Evolutionary conservation across 2,113 vertebrate species (phyloP).

Genomic region (Gallinago media): DNA sequence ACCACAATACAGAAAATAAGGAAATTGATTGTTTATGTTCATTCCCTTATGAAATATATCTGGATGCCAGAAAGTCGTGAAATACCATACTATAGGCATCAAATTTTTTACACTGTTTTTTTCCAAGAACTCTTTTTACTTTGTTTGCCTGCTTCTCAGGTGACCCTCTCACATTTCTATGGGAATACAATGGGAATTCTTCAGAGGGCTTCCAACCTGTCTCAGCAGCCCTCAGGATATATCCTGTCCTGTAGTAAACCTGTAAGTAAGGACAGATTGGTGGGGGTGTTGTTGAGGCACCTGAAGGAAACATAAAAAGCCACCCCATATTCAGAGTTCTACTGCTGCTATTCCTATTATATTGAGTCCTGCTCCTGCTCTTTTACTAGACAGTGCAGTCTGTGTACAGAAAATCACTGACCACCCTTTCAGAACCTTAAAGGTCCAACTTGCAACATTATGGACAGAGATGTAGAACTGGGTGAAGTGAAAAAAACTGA

Average conservation of each 20-base stretch:
- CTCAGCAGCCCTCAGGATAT: background rate
- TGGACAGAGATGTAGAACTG: background rate
- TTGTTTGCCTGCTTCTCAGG: background rate
- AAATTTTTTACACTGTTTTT: background rate
- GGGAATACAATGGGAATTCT: background rate
- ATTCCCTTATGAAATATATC: background rate
- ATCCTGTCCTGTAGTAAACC: background rate
- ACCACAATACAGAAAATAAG: background rate
- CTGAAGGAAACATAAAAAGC: background rate
- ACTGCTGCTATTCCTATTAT: background rate
- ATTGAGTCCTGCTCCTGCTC: background rate
- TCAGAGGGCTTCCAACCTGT: background rate
- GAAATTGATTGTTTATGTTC: no score
- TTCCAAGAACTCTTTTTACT: background rate
- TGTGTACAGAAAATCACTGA: background rate
- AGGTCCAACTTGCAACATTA: background rate
- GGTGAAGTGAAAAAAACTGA: background rate
- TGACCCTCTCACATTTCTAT: background rate
- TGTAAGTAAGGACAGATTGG: background rate
- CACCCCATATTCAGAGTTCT: background rate
- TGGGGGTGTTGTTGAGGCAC: background rate
- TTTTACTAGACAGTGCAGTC: background rate
- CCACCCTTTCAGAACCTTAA: background rate
- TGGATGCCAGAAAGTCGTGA: background rate
- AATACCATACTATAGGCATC: fast-evolving